phyloP scores from a whole-genome alignment of 1,140 invertebrate genomes.

The Drosophila ohnishii region DNA sequence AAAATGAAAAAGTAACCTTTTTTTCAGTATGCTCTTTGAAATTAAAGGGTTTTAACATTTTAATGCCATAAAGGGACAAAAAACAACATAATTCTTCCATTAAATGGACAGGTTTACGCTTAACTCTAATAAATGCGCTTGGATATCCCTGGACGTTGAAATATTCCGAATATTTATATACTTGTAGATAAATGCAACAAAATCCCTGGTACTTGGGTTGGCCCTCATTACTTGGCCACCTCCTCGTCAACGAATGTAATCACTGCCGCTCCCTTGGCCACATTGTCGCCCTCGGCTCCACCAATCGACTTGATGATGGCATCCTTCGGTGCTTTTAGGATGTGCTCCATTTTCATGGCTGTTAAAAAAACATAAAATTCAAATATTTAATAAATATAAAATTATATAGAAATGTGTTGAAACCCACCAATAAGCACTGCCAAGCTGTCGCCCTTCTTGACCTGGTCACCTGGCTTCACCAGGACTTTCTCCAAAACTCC shows the following conservation, averaged over 20 bases:
- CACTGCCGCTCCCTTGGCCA: conserved; percentile 89
- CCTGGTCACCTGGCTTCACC: conserved; percentile 90
- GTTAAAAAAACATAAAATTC: not conserved
- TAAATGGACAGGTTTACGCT: conserved; percentile 56
- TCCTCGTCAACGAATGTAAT: conserved; percentile 84
- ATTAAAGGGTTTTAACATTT: conserved; percentile 25
- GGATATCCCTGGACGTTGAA: conserved; percentile 19
- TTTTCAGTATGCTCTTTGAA: not conserved
- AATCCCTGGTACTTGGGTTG: conserved; percentile 40
- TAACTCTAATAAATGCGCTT: conserved; percentile 75
- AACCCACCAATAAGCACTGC: conserved; percentile 88
- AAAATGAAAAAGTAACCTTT: conserved; percentile 52
- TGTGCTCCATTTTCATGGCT: conserved; percentile 99
- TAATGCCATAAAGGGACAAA: conserved; percentile 37
- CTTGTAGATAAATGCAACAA: conserved; percentile 67
- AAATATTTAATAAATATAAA: not conserved
- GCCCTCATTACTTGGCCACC: conserved; percentile 25
- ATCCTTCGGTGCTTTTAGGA: conserved; percentile 91
- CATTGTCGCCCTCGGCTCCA: conserved; percentile 91
- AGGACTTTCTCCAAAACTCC: conserved; percentile 96
- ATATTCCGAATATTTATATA: conserved; percentile 24
- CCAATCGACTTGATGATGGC: conserved; percentile 90
- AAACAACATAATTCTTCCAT: conserved; percentile 50
- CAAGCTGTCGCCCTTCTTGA: conserved; percentile 90
- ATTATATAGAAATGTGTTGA: no score